Conservation (phyloP, 2,888 invertebrate genomes). For the Rhingia campestris region DNA sequence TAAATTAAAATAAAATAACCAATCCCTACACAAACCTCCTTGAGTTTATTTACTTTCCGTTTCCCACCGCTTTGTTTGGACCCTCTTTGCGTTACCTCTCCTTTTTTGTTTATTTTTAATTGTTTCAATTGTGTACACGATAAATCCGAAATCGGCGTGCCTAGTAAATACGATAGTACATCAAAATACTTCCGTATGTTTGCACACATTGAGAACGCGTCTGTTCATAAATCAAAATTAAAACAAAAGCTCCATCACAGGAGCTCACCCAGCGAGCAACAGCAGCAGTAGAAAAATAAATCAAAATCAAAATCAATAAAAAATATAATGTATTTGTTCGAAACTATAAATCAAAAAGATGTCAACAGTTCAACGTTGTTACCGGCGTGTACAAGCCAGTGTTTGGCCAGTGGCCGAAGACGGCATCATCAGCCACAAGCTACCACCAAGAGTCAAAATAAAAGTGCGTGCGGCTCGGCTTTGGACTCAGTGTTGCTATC, state of each 20-base stretch:
- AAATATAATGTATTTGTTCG: conserved; percentile 70
- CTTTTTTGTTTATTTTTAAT: conserved; percentile 9
- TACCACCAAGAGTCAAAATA: conserved; percentile 59
- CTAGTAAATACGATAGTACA: conserved; percentile 2
- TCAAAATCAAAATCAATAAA: conserved; percentile 71
- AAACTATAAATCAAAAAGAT: conserved; percentile 73
- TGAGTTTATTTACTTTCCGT: conserved; percentile 36
- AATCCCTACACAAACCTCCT: not conserved
- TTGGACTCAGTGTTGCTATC: conserved; percentile 35
- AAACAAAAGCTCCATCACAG: conserved; percentile 44
- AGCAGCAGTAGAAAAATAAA: conserved; percentile 67
- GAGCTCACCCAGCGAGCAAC: not conserved
- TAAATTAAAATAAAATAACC: not conserved
- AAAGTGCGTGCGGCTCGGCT: conserved; percentile 17
- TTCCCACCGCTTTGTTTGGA: conserved; percentile 15
- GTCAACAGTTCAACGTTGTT: conserved; percentile 70
- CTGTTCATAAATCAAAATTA: conserved; percentile 66
- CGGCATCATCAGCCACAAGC: conserved; percentile 38
- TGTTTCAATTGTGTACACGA: conserved; percentile 2
- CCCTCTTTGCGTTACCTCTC: conserved; percentile 4
- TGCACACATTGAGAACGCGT: conserved; percentile 65
- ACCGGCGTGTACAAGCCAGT: conserved; percentile 48
- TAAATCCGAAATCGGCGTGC: conserved; percentile 23
- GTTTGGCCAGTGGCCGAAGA: conserved; percentile 31
- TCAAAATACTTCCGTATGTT: conserved; percentile 68